These are phyloP conservation scores for Malacosoma neustria DNA, from an alignment of 2,888 invertebrate genomes.

Conservation along the genomic window DNA sequence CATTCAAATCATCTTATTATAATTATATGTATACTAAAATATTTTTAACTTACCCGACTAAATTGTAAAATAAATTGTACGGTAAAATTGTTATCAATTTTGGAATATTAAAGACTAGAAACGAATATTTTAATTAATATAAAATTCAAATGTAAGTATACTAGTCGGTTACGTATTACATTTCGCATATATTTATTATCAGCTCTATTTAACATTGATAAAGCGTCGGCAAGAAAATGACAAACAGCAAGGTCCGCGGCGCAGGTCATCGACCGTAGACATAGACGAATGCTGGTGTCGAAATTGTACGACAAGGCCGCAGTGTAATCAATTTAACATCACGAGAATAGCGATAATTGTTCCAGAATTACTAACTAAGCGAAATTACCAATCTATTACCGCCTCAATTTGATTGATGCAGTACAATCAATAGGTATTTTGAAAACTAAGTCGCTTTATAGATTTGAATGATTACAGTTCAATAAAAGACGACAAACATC, in stretches of 20 bases:
- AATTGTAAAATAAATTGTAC: too few relatives aligned
- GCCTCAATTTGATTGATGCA: not conserved
- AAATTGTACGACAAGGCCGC: slow-evolving; percentile 47
- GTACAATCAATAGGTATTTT: too few relatives aligned
- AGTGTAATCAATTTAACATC: slow-evolving; percentile 14
- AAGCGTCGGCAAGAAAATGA: slow-evolving; percentile 28
- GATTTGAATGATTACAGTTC: too few relatives aligned
- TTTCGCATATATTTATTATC: not conserved
- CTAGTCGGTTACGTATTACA: not conserved
- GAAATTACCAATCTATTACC: not conserved
- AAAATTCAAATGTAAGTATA: too few relatives aligned
- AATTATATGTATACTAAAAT: too few relatives aligned
- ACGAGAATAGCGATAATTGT: slow-evolving; percentile 11
- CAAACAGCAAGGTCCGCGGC: slow-evolving; percentile 42
- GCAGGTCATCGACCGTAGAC: slow-evolving; percentile 40
- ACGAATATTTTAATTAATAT: too few relatives aligned
- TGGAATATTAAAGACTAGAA: too few relatives aligned
- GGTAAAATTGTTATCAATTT: too few relatives aligned
- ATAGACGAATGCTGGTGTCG: slow-evolving; percentile 34
- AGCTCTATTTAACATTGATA: not conserved
- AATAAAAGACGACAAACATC: not conserved
- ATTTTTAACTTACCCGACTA: too few relatives aligned
- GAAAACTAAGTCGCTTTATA: too few relatives aligned
- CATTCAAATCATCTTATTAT: too few relatives aligned
- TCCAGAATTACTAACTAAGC: slow-evolving; percentile 11